These are phyloP conservation scores for Chelonus insularis DNA, from an alignment of 1,140 invertebrate genomes.

Conservation along the genomic window DNA sequence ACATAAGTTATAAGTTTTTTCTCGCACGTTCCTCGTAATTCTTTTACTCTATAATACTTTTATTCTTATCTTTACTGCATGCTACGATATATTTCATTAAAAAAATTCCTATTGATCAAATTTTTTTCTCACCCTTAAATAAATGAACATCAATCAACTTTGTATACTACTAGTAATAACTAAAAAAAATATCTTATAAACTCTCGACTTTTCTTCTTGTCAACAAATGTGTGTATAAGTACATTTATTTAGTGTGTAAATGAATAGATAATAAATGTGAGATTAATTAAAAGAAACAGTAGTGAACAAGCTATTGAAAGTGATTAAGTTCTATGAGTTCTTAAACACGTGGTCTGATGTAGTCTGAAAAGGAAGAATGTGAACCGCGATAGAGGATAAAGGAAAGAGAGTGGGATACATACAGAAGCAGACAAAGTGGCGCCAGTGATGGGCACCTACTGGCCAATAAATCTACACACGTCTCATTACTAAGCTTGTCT, in stretches of 20 bases:
- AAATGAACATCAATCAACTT: too few relatives aligned
- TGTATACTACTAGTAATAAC: too few relatives aligned
- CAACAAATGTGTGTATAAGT: too few relatives aligned
- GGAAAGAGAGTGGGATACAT: not conserved
- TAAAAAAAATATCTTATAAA: too few relatives aligned
- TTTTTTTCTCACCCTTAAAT: too few relatives aligned
- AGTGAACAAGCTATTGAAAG: not conserved
- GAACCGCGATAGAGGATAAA: constrained; percentile 1
- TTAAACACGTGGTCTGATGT: not conserved
- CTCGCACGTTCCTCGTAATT: constrained; percentile 15
- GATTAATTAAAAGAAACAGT: too few relatives aligned
- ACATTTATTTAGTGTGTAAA: too few relatives aligned
- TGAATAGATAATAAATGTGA: too few relatives aligned
- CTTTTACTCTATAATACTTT: not conserved
- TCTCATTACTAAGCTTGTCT: constrained; percentile 30
- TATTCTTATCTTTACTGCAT: not conserved
- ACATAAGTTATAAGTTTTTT: constrained; percentile 38
- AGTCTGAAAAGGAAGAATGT: not conserved
- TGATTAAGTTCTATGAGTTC: not conserved
- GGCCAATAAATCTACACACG: constrained; percentile 26
- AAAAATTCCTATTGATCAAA: not conserved
- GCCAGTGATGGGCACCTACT: constrained; percentile 18
- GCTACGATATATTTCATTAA: too few relatives aligned
- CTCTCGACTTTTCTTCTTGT: too few relatives aligned
- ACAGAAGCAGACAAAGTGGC: constrained; percentile 20